Evolutionary conservation across 2,888 invertebrate genomes (phyloP).

Genomic region (Spialia ferax): DNA sequence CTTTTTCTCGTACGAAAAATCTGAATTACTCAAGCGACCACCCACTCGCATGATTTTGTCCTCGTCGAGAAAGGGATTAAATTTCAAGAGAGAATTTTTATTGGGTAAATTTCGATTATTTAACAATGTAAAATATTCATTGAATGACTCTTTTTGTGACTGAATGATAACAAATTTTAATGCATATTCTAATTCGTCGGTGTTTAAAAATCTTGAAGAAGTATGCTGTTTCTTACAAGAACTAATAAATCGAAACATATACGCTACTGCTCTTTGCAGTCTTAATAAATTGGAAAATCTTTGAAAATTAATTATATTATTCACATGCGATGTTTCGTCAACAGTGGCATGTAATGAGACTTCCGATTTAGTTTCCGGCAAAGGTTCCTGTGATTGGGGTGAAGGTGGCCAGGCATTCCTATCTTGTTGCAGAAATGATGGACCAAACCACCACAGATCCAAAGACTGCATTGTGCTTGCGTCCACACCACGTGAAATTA

Average conservation of each 20-base stretch:
- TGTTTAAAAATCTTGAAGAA: slow-evolving; percentile 8
- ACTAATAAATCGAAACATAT: slow-evolving; percentile 28
- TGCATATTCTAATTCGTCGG: slow-evolving; percentile 12
- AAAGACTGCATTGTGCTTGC: background rate
- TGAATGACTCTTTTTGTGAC: slow-evolving; percentile 32
- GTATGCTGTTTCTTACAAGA: slow-evolving; percentile 15
- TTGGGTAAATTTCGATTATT: slow-evolving; percentile 24
- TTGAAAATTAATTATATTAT: slow-evolving; percentile 30
- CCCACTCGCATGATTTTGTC: slow-evolving; percentile 44
- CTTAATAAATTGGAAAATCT: slow-evolving; percentile 38
- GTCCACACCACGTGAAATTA: slow-evolving; percentile 38
- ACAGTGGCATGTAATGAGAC: slow-evolving; percentile 6
- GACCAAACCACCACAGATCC: slow-evolving; percentile 41
- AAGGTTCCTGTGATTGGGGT: background rate
- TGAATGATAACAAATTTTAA: slow-evolving; percentile 28
- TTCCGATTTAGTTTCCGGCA: slow-evolving; percentile 32
- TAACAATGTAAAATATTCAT: slow-evolving; percentile 24
- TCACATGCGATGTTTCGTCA: background rate
- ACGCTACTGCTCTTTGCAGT: slow-evolving; percentile 29
- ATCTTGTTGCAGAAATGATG: slow-evolving; percentile 26
- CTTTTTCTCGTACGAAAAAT: slow-evolving; percentile 41
- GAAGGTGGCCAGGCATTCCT: slow-evolving; percentile 25
- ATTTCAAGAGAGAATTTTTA: slow-evolving; percentile 38
- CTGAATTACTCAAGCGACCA: slow-evolving; percentile 47
- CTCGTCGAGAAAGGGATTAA: slow-evolving; percentile 40